These are phyloP conservation scores for Lates japonicus DNA, from an alignment of 2,797 vertebrate species.

Conservation along the genomic window DNA sequence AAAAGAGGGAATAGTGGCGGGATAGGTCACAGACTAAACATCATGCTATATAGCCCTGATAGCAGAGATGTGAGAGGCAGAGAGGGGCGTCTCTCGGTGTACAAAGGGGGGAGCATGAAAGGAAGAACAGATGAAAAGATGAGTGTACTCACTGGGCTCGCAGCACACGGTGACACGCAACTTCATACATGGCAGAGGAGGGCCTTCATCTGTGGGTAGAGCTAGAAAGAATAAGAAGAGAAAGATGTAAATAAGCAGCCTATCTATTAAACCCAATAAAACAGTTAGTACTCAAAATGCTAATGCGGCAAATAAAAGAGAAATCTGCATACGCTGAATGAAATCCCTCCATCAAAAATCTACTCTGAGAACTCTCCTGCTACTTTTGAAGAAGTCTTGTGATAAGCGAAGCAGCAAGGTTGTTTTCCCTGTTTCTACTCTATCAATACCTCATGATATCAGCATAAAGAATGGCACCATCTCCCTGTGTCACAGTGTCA, in stretches of 20 bases:
- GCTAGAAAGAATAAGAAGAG: conserved; percentile 70
- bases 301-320: conserved; percentile 16
- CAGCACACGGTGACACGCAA: conserved; percentile 86
- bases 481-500: background rate
- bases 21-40: conserved; percentile 42
- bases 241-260: conserved; percentile 33
- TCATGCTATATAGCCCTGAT: conserved; percentile 31
- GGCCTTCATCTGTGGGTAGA: conserved; percentile 84
- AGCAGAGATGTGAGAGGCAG: conserved; percentile 58
- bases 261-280: conserved; percentile 44
- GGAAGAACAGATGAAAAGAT: conserved; percentile 66
- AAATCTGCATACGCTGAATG: background rate
- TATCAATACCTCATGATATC: conserved; percentile 21
- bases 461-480: conserved; percentile 18
- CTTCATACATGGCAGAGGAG: conserved; percentile 86
- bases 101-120: conserved; percentile 60
- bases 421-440: conserved; percentile 18
- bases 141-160: conserved; percentile 82
- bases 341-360: conserved; percentile 35
- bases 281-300: conserved; percentile 6
- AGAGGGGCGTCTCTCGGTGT: conserved; percentile 43
- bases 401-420: background rate
- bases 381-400: conserved; percentile 1
- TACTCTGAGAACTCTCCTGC: conserved; percentile 1
- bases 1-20: conserved; percentile 3